Evolutionary conservation across 2,888 invertebrate species (phyloP), one percentile per base, ranked within the genome.

Genomic region (Drosophila leonis): DNA sequence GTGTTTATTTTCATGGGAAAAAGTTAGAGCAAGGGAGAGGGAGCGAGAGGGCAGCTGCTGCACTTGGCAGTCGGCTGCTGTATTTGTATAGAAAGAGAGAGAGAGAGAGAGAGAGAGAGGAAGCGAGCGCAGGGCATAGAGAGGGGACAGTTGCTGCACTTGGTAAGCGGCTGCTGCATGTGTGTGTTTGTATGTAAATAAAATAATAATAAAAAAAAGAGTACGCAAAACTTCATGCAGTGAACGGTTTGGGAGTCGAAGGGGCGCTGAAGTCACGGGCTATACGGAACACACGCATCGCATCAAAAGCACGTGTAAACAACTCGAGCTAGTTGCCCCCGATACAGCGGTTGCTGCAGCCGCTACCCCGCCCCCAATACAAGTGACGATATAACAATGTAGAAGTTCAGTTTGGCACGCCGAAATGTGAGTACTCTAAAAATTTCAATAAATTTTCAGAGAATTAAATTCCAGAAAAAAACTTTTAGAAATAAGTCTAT

Each of bases 221-320:
- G 75, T 78, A 88, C 88, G 89, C 89, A 84, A 89, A 84, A 85
- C 90, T 89, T 85, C 84, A 87, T 85, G 88, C 84, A 84, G 90
- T 82, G 87, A 70, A 52, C 56, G 27, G 37, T 27, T 15, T 12
- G 3, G 18, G 33, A 24, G 55, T 2, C 13, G 0, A 49, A 49
- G 29, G 49, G 55, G 35, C 8, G 13, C n/a, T 24, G 29, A 15
- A 24, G 54, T 37, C 15, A 13, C n/a, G 51, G 24, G 20, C 71
- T 55, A 29, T 33, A 42, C 66, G 70, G 88, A 85, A 87, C 84
- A 85, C 84, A 85, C 84, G 84, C 84, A 87, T 89, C 88, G 89
- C 83, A 55, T 68, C 79, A 89, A 87, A 85, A 90, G 84, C 86
- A 87, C 90, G 88, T 88, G 86, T 87, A 87, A 87, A 87, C 86